Evolutionary conservation across 2,797 vertebrate genomes (phyloP).

Genomic region (Masticophis lateralis): DNA sequence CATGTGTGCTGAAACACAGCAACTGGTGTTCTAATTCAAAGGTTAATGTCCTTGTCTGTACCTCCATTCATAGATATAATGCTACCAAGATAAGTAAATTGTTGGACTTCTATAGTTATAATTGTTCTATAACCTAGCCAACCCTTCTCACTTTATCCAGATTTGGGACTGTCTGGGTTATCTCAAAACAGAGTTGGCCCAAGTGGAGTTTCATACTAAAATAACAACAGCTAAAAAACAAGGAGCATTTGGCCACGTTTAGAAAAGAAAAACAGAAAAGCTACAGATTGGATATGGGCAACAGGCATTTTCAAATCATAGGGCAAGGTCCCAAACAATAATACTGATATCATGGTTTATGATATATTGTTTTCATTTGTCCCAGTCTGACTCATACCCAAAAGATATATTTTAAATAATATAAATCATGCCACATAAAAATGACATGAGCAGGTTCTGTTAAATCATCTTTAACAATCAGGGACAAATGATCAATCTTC

Average conservation of each 20-base stretch:
- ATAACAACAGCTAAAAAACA: background rate
- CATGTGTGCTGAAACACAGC: background rate
- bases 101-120: background rate
- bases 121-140: background rate
- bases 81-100: background rate
- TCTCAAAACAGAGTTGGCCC: background rate
- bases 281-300: background rate
- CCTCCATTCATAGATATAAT: background rate
- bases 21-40: background rate
- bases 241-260: background rate
- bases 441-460: background rate
- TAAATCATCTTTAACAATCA: background rate
- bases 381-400: background rate
- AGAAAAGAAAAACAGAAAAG: background rate
- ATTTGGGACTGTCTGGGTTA: too few relatives aligned
- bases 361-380: background rate
- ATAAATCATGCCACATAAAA: background rate
- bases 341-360: background rate
- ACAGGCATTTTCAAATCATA: background rate
- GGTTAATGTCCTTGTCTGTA: background rate
- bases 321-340: background rate
- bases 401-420: background rate
- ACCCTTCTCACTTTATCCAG: background rate
- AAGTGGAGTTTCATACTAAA: background rate
- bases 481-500: background rate